Evolutionary conservation across 2,888 invertebrate genomes (phyloP).

Genomic region (Diloba caeruleocephala): DNA sequence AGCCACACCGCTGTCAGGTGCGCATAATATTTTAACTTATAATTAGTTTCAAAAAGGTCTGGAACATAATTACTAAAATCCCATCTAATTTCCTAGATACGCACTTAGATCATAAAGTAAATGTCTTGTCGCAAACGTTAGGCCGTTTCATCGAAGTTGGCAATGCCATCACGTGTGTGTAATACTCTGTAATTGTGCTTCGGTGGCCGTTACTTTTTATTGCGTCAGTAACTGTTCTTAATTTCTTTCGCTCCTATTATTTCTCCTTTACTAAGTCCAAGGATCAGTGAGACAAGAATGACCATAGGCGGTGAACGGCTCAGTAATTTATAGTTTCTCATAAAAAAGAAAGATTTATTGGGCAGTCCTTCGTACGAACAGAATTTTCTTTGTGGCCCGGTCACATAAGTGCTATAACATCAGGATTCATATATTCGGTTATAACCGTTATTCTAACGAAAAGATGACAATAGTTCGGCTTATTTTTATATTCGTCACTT

Average conservation of each 20-base stretch:
- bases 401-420: constrained; percentile 52
- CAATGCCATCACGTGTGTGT: constrained; percentile 57
- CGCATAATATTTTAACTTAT: constrained; percentile 32
- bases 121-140: constrained; percentile 34
- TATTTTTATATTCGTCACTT: constrained; percentile 38
- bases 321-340: constrained; percentile 56
- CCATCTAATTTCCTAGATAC: constrained; percentile 43
- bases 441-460: constrained; percentile 50
- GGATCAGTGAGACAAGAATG: constrained; percentile 50
- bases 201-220: constrained; percentile 70
- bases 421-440: constrained; percentile 53
- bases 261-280: constrained; percentile 38
- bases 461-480: constrained; percentile 40
- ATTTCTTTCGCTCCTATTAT: constrained; percentile 56
- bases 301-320: constrained; percentile 39
- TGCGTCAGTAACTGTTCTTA: constrained; percentile 57
- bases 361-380: constrained; percentile 20
- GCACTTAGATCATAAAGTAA: constrained; percentile 35
- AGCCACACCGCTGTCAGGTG: constrained; percentile 11
- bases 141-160: constrained; percentile 44
- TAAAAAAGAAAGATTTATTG: constrained; percentile 56
- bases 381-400: constrained; percentile 38
- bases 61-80: constrained; percentile 30
- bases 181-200: constrained; percentile 67
- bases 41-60: constrained; percentile 35